Evolutionary conservation across 2,888 invertebrate genomes (phyloP), one percentile per base, ranked within the genome.

Genomic region (Nephrotoma flavescens): DNA sequence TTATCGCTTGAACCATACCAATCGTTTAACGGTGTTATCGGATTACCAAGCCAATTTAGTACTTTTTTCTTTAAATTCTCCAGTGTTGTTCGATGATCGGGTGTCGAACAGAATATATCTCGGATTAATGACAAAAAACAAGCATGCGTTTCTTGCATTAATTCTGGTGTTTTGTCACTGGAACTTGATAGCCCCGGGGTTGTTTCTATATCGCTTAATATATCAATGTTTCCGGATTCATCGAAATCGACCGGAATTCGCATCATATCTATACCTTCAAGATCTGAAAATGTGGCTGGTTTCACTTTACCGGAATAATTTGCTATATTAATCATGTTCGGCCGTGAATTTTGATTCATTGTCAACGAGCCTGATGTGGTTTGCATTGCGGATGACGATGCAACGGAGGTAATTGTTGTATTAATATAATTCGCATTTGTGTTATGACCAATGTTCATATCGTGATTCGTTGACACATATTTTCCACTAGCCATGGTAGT

Each of bases 121-220:
- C 98, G 93, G 42, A 98, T 93, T 83, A 98, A 92, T 0, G 97
- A 96, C 91, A 98, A 94, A 93, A 97, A 98, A 90, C 95, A 96
- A 0, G 95, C 94, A 89, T 96, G 96, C 0, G 96, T 96, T 86
- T 96, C 96, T 91, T 96, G 96, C 91, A 96, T 96, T 52, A 96
- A 91, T 86, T 93, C 92, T 31, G 93, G 93, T 6, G 86, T 57
- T 57, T 42, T 52, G 7, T 86, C 57, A 11, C 12, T 41, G 11
- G 42, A n/a, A 7, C 6, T 85, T 6, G 42, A 15, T 42, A 42
- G 7, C 0, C 42, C 42, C 9, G 84, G 84, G 90, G 90, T 15
- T 90, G 89, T 12, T 89, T 92, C 93, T 44, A 93, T 92, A 87
- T 93, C 93, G 86, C 91, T 91, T 85, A 93, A 90, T 88, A 93